Base-by-base conservation (phyloP, 2,113 vertebrate genomes). In the Vidua chalybeata region DNA sequence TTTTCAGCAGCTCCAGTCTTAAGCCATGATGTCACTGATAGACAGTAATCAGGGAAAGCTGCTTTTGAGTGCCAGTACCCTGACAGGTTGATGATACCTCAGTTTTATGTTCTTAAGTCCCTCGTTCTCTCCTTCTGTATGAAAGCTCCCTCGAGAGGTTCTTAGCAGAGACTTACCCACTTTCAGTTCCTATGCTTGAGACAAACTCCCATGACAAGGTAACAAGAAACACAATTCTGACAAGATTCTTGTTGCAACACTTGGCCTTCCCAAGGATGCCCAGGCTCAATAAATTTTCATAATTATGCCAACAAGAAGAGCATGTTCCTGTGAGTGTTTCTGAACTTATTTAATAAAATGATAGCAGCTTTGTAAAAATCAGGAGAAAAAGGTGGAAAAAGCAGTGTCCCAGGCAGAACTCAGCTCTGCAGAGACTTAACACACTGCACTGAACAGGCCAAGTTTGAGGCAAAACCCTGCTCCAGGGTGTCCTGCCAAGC, bases 1-100 rank as follows among this genome's bases (percentile, higher is more conserved):
- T 91, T 93, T 95, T 94, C 81, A 94, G 80, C 54, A 66, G 48
- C 41, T 77, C 80, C 76, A 76, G n/a, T 84, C 94, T 96, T 78
- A 95, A 84, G 67, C 31, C 37, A 41, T 79, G 84, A 94, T 78
- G 59, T 86, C 75, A 95, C 45, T 90, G 81, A 87, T 75, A 92
- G 55, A 48, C 59, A 62, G 68, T 62, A 76, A 80, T 72, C 90
- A 95, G 87, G 54, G 90, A 90, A 73, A 92, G 95, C 62, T 84
- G 76, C 89, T 92, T 87, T 58, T 84, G 72, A 95, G 77, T 58
- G 73, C 82, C 83, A 87, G 28, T 39, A 52, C 37, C 55, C 52
- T 84, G 75, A 75, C 74, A 84, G 63, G 79, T 68, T 71, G 63
- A 92, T 37, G 55, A 84, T n/a, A 85, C 88, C 73, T 94, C 88